Evolutionary conservation across 2,797 vertebrate species (phyloP).

Genomic region (Hyperoplus lanceolatus): DNA sequence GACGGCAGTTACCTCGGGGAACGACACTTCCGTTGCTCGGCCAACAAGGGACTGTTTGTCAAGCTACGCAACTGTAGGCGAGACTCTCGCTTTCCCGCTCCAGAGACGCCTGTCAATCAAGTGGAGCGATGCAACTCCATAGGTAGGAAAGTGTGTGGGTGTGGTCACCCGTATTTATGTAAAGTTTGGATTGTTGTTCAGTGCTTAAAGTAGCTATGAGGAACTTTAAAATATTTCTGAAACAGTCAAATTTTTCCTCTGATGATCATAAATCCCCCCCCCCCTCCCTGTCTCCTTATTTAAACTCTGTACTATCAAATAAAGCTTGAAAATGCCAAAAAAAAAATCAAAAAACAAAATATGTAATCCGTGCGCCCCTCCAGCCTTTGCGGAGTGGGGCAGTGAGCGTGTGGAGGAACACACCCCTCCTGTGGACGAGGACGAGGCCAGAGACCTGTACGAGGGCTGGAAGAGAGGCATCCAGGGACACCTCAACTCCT

Average conservation of each 20-base stretch:
- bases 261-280: too few relatives aligned
- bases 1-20: slow-evolving; percentile 87
- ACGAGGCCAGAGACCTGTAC: slow-evolving; percentile 76
- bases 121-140: slow-evolving; percentile 90
- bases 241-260: too few relatives aligned
- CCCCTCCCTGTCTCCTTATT: too few relatives aligned
- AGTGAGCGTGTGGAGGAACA: slow-evolving; percentile 87
- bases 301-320: too few relatives aligned
- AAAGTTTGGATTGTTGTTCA: not conserved
- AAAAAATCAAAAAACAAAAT: too few relatives aligned
- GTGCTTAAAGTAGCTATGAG: too few relatives aligned
- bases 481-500: slow-evolving; percentile 91
- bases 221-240: too few relatives aligned
- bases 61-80: slow-evolving; percentile 86
- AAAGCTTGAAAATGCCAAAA: too few relatives aligned
- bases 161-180: not conserved
- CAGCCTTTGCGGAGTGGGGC: slow-evolving; percentile 88
- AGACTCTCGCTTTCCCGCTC: slow-evolving; percentile 87
- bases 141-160: slow-evolving; percentile 63
- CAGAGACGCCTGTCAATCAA: slow-evolving; percentile 84
- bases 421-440: slow-evolving; percentile 80
- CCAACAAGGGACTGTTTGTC: slow-evolving; percentile 89
- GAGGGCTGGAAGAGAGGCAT: slow-evolving; percentile 90
- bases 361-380: not conserved
- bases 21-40: slow-evolving; percentile 86